Evolutionary conservation across 2,888 invertebrate genomes (phyloP).

Genomic region (Polymixis lichenea): DNA sequence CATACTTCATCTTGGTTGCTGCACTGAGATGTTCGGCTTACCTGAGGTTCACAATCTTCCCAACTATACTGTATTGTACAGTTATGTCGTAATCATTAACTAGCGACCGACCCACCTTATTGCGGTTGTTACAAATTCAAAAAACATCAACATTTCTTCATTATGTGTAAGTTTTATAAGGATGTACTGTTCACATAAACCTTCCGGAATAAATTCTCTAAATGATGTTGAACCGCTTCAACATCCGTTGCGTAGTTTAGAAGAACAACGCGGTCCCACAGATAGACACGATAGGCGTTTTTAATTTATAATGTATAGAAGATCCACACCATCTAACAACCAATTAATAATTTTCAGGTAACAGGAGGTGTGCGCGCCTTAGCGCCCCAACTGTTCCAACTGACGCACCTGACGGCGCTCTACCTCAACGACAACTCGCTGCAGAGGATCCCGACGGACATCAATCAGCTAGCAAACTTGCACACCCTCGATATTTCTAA

Average conservation of each 20-base stretch:
- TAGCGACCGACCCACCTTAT: background rate
- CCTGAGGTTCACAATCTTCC: background rate
- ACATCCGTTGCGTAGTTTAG: background rate
- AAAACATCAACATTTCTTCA: background rate
- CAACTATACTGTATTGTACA: background rate
- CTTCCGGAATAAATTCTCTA: background rate
- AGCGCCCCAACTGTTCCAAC: conserved; percentile 97
- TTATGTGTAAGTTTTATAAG: background rate
- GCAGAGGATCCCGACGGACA: conserved; percentile 97
- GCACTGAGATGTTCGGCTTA: background rate
- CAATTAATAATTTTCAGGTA: conserved; percentile 88
- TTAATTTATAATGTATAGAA: background rate
- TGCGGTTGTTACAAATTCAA: background rate
- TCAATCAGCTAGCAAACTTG: conserved; percentile 95
- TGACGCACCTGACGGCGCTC: conserved; percentile 97
- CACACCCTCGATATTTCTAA: conserved; percentile 97
- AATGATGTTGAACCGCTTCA: background rate
- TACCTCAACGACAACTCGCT: conserved; percentile 99
- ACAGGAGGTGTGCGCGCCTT: conserved; percentile 98
- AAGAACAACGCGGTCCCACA: background rate
- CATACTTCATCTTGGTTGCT: background rate
- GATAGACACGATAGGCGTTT: background rate
- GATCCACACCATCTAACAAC: conserved; percentile 9
- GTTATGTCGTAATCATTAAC: background rate
- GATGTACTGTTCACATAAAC: background rate